Evolutionary conservation across 2,888 invertebrate genomes (phyloP).

Genomic region (Notocelia uddmanniana): DNA sequence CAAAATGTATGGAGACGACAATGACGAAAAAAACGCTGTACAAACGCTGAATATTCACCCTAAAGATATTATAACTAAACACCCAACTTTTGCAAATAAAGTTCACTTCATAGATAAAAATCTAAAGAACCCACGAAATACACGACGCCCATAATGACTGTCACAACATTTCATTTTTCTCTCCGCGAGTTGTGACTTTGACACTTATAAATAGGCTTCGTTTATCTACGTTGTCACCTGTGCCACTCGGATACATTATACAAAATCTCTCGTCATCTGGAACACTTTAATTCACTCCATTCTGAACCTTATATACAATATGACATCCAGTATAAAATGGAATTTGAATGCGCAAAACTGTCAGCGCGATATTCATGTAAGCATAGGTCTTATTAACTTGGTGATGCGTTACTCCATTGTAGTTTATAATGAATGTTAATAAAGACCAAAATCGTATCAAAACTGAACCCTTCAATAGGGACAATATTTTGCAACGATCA

Average conservation of each 20-base stretch:
- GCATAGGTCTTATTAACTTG: constrained; percentile 21
- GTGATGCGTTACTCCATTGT: constrained; percentile 20
- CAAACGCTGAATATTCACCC: too few relatives aligned
- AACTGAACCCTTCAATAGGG: constrained; percentile 50
- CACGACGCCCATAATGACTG: constrained; percentile 22
- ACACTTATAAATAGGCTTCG: constrained; percentile 71
- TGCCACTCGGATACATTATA: constrained; percentile 44
- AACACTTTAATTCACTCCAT: constrained; percentile 44
- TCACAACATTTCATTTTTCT: constrained; percentile 46
- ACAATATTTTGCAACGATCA: constrained; percentile 56
- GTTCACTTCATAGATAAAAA: constrained; percentile 25
- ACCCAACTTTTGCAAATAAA: constrained; percentile 13
- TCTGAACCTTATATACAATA: constrained; percentile 28
- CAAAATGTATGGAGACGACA: too few relatives aligned
- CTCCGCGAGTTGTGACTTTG: constrained; percentile 58
- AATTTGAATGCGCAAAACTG: neutral
- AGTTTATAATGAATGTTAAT: constrained; percentile 48
- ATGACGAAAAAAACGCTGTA: too few relatives aligned
- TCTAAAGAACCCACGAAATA: constrained; percentile 16
- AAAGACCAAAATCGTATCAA: constrained; percentile 47
- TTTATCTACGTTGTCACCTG: constrained; percentile 66
- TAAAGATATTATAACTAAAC: neutral
- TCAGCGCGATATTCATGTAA: neutral
- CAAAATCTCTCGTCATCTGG: constrained; percentile 45
- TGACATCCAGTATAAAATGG: constrained; percentile 22